These are phyloP conservation scores for Caenorhabditis uteleia DNA, from an alignment of 2,888 invertebrate species.

Conservation along the genomic window DNA sequence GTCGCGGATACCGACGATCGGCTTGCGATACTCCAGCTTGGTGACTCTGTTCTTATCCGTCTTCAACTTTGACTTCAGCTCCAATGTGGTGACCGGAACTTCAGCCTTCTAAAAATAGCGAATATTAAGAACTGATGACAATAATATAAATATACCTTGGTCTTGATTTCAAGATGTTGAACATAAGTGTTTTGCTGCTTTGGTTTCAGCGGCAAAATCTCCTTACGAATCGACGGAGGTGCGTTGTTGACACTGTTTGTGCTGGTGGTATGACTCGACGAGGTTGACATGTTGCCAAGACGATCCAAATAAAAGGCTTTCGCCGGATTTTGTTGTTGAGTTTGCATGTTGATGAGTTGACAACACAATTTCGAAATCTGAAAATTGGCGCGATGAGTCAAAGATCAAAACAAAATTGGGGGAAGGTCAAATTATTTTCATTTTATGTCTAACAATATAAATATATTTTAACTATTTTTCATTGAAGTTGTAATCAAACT, in stretches of 20 bases:
- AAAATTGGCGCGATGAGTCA: neutral
- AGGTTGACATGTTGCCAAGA: constrained; percentile 29
- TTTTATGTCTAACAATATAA: too few species aligned
- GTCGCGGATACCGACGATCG: constrained; percentile 1
- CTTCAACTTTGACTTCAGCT: constrained; percentile 28
- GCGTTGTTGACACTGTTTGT: neutral
- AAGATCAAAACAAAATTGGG: constrained; percentile 3
- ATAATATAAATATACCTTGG: constrained; percentile 8
- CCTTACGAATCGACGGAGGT: constrained; percentile 10
- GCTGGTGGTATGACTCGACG: constrained; percentile 8
- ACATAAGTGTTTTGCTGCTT: constrained; percentile 15
- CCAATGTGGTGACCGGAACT: constrained; percentile 31
- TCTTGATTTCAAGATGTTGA: constrained; percentile 20
- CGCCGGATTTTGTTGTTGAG: neutral
- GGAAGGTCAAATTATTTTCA: too few species aligned
- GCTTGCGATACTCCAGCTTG: constrained; percentile 26
- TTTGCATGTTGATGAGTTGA: neutral
- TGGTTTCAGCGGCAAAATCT: constrained; percentile 31
- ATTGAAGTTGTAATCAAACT: too few species aligned
- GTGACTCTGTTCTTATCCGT: constrained; percentile 23
- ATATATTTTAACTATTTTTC: too few species aligned
- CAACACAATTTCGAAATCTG: neutral
- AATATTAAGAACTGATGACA: neutral
- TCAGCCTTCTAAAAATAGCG: constrained; percentile 4
- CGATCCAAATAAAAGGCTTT: constrained; percentile 29